Evolutionary conservation across 2,797 vertebrate species (phyloP), one percentile per base, ranked within the genome.

Genomic region (Tarsius wallacei): DNA sequence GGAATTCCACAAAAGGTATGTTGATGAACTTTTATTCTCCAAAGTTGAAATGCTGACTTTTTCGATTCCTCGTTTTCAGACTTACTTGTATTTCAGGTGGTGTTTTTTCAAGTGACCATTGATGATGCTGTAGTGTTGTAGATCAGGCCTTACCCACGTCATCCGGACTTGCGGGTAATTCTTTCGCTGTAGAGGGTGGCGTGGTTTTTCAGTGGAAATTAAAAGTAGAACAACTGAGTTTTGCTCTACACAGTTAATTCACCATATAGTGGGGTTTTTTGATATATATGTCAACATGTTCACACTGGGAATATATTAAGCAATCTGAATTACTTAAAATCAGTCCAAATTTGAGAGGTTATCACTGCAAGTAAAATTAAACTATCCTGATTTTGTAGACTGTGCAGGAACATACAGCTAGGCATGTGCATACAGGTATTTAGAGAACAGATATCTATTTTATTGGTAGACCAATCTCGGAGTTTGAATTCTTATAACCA

Each of bases 1-100:
- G 98, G 98, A 96, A 97, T 98, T 98, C 99, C 97, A 98, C 98
- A 97, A 99, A 98, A 99, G 99, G 99, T 99, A 99, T 89, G 99
- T 98, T 93, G 55, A 88, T 95, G 91, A 96, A 96, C 81, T 97
- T 97, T 96, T 97, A 93, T 98, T 96, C 93, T 99, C 98, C 97
- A 98, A 81, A 97, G 96, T 97, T 97, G 97, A 98, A 98, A 97
- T 96, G 66, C 68, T 96, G 77, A 70, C 64, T 66, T 55, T 71
- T 82, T 87, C 33, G 49, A 70, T 71, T 81, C 26, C 71, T 91
- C 33, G 15, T 91, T 96, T 96, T 95, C 33, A 93, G 47, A 91
- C 61, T 36, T 47, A 91, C 55, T 47, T 47, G 21, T 83, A n/a
- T 70, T 93, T 68, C 22, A 77, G 91, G 64, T 77, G 82, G 76